Percentiles rank a stretch among this genome's conserved stretches.
phyloP scores from a whole-genome alignment of 1,140 invertebrate species.

The Notospermus geniculatus region DNA sequence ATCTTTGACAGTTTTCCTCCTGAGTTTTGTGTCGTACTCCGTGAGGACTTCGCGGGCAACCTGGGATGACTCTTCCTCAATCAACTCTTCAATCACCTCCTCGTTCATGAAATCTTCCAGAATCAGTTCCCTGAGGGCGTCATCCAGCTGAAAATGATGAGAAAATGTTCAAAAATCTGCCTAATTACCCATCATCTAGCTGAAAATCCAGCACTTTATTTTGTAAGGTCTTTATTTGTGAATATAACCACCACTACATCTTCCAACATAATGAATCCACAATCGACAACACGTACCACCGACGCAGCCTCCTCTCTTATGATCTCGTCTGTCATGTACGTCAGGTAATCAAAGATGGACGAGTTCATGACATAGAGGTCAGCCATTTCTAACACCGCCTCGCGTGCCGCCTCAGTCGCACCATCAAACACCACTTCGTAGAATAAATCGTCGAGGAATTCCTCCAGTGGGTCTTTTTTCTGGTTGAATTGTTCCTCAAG shows the following conservation, averaged over 20 bases:
- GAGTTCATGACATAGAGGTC: constrained; percentile 1
- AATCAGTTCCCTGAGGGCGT: background rate
- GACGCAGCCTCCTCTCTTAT: background rate
- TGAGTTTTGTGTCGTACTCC: constrained; percentile 8
- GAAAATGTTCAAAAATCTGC: constrained; percentile 5
- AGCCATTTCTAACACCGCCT: background rate
- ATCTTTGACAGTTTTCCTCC: constrained; percentile 7
- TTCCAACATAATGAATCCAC: no score
- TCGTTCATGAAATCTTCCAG: constrained; percentile 5
- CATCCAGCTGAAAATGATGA: constrained; percentile 4
- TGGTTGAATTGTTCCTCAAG: constrained; percentile 4
- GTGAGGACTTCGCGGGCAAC: constrained; percentile 4
- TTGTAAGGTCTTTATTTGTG: no score
- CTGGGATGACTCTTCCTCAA: background rate
- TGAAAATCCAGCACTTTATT: no score
- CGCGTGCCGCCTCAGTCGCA: background rate
- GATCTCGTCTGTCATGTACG: background rate
- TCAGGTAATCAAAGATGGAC: background rate
- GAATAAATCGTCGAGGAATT: constrained; percentile 1
- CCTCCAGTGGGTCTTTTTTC: constrained; percentile 3
- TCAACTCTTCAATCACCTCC: background rate
- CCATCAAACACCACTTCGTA: background rate
- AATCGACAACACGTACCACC: background rate
- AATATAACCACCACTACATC: no score
- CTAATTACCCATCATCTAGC: no score